These are phyloP conservation scores for Sceliomorpha sp. DNA, from an alignment of 2,888 invertebrate genomes.

Conservation along the genomic window DNA sequence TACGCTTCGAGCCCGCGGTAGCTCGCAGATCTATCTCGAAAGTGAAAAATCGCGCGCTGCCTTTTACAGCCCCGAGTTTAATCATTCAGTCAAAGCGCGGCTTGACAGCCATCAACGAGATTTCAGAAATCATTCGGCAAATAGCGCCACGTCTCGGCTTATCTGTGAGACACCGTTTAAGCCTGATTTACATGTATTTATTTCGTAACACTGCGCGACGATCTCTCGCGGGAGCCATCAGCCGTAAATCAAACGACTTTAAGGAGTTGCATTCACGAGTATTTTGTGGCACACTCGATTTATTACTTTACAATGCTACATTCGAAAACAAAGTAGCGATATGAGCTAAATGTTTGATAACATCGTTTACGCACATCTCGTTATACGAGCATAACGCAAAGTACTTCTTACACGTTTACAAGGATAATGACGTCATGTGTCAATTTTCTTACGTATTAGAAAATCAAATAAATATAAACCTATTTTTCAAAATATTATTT, in stretches of 20 bases:
- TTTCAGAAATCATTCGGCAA: conserved; percentile 73
- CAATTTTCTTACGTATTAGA: too few species aligned
- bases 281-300: conserved; percentile 41
- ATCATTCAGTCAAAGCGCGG: conserved; percentile 62
- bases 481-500: too few species aligned
- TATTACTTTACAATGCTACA: conserved; percentile 38
- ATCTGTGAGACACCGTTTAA: conserved; percentile 71
- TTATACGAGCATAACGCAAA: conserved; percentile 1
- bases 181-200: conserved; percentile 77
- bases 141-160: conserved; percentile 68
- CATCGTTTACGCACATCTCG: conserved; percentile 12
- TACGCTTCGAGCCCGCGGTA: conserved; percentile 67
- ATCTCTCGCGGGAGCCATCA: conserved; percentile 48
- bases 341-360: conserved; percentile 24
- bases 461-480: too few species aligned
- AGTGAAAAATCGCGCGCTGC: conserved; percentile 57
- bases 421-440: too few species aligned
- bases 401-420: too few species aligned
- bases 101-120: conserved; percentile 60
- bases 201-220: conserved; percentile 60
- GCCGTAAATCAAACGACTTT: conserved; percentile 50
- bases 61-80: conserved; percentile 70
- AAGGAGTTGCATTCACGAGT: conserved; percentile 41
- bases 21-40: conserved; percentile 50
- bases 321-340: conserved; percentile 30